Percentiles rank a stretch among this genome's conserved stretches.
Evolutionary conservation across 1,140 invertebrate genomes (phyloP).

Genomic region (Theocolax elegans): DNA sequence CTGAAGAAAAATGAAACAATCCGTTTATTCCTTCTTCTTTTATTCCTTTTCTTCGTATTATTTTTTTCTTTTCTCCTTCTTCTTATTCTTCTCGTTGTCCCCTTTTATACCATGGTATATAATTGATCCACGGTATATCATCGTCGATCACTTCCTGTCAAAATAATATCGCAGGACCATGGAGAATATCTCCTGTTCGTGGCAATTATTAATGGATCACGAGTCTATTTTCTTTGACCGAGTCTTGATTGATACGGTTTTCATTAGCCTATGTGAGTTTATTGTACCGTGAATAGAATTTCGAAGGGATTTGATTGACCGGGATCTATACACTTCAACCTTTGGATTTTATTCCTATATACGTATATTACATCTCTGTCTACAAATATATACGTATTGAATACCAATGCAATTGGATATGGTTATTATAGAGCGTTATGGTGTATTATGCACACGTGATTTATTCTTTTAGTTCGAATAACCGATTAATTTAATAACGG

Average conservation of each 20-base stretch:
- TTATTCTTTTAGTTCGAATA: no score
- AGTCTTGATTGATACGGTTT: slow-evolving; percentile 6
- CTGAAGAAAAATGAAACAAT: slow-evolving; percentile 28
- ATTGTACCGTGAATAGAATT: not conserved
- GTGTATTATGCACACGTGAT: no score
- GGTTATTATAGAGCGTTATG: no score
- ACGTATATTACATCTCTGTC: no score
- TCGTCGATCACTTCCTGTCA: slow-evolving; percentile 10
- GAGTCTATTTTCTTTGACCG: not conserved
- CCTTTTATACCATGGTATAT: no score
- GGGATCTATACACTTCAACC: not conserved
- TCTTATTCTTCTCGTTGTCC: not conserved
- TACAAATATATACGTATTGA: no score
- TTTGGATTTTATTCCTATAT: not conserved
- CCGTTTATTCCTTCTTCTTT: not conserved
- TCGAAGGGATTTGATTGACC: not conserved
- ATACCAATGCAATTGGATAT: no score
- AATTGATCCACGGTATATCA: not conserved
- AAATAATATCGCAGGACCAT: slow-evolving; percentile 32
- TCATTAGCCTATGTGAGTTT: slow-evolving; percentile 3
- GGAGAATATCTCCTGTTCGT: slow-evolving; percentile 2
- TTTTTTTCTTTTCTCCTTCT: not conserved
- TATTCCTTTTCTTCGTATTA: not conserved
- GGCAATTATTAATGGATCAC: slow-evolving; percentile 30
- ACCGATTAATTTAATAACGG: no score